phyloP scores from a whole-genome alignment of 37 sponge, comb jelly and placozoan genomes.

The Crambe crambe region DNA sequence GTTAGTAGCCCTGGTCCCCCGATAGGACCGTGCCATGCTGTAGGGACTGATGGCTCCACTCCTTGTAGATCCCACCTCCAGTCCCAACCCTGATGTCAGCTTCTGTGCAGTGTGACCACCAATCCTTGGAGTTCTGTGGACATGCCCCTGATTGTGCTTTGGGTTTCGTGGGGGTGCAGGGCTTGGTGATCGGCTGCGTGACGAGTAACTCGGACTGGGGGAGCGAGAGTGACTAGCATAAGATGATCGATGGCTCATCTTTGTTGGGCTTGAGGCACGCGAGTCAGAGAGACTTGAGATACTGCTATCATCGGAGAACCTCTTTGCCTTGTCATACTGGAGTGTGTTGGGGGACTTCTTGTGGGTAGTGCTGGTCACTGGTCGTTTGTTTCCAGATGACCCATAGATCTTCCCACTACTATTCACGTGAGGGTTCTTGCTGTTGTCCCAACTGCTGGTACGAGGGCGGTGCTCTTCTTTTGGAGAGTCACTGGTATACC shows the following conservation, averaged over 20 bases:
- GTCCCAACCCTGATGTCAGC: slow-evolving; percentile 5
- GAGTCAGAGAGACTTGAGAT: slow-evolving; percentile 29
- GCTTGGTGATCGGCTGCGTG: slow-evolving; percentile 25
- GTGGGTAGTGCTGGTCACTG: neutral
- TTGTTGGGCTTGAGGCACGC: slow-evolving; percentile 21
- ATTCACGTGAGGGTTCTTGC: neutral
- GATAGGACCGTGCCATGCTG: neutral
- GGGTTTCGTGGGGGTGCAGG: neutral
- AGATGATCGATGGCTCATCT: slow-evolving; percentile 12
- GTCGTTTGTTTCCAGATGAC: neutral
- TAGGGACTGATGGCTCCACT: slow-evolving; percentile 24
- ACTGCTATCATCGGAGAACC: slow-evolving; percentile 36
- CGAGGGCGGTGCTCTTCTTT: slow-evolving; percentile 22
- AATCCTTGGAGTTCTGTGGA: neutral
- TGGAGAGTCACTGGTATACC: slow-evolving; percentile 43
- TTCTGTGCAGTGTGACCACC: neutral
- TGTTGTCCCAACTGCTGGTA: slow-evolving; percentile 16
- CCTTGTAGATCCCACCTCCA: slow-evolving; percentile 8
- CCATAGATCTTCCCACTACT: slow-evolving; percentile 1
- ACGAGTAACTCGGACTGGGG: slow-evolving; percentile 42
- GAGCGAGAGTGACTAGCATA: slow-evolving; percentile 20
- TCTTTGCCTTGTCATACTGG: slow-evolving; percentile 9
- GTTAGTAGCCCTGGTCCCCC: neutral
- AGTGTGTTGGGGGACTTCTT: neutral
- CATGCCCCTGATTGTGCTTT: neutral